Evolutionary conservation across 2,888 invertebrate genomes (phyloP).

Genomic region (Bhutanitis thaidina): DNA sequence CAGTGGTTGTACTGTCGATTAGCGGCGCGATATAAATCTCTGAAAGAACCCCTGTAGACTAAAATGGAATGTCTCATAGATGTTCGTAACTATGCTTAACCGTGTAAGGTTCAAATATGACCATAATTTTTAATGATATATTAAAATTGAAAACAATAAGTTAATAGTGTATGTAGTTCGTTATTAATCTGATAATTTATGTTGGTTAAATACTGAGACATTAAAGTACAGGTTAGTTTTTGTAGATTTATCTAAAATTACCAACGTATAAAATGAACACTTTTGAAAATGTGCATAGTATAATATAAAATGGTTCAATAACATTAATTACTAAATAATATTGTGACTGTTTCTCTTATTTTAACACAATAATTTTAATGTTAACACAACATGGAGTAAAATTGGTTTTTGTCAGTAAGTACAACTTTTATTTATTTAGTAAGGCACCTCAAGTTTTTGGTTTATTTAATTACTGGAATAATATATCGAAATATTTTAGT

Average conservation of each 20-base stretch:
- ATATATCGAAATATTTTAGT: slow-evolving; percentile 12
- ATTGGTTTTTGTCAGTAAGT: slow-evolving; percentile 4
- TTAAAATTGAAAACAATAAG: no score
- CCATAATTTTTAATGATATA: no score
- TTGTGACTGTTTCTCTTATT: slow-evolving; percentile 60
- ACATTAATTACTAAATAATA: slow-evolving; percentile 34
- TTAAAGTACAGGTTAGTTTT: no score
- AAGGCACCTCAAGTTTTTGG: slow-evolving; percentile 72
- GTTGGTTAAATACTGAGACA: no score
- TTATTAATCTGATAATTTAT: no score
- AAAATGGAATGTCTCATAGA: no score
- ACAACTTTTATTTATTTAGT: slow-evolving; percentile 35
- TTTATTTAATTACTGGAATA: slow-evolving; percentile 36
- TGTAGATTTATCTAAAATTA: slow-evolving; percentile 9
- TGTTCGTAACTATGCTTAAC: no score
- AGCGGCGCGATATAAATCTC: no score
- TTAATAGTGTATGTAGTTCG: no score
- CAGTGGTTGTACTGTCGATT: no score
- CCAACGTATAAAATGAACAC: slow-evolving; percentile 13
- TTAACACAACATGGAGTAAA: slow-evolving; percentile 17
- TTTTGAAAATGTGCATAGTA: slow-evolving; percentile 28
- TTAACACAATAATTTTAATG: slow-evolving; percentile 14
- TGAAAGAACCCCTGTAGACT: no score
- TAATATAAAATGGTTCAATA: slow-evolving; percentile 26
- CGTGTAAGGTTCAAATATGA: no score